A percentile compares a stretch with the other conserved stretches of the same genome.
phyloP scores from a whole-genome alignment of 2,113 vertebrate species.

The Sisor rabdophorus region DNA sequence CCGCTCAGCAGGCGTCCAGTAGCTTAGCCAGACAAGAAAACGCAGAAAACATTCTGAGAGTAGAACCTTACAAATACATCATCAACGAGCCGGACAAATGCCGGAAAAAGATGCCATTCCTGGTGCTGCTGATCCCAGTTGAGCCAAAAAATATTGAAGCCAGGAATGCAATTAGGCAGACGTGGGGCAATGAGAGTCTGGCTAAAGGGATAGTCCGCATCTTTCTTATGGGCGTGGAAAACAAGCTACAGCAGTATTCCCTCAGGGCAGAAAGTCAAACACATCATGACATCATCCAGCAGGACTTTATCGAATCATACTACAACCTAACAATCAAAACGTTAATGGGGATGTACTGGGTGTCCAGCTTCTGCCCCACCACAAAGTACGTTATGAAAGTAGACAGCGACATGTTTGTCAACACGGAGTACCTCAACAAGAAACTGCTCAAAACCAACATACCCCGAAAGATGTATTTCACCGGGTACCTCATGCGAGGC shows the following conservation, averaged over 20 bases:
- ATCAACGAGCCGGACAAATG: constrained; percentile 89
- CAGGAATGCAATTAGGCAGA: constrained; percentile 89
- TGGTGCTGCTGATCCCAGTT: constrained; percentile 87
- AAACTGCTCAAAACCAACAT: constrained; percentile 85
- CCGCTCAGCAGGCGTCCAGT: constrained; percentile 67
- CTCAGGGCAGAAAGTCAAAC: constrained; percentile 83
- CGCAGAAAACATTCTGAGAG: constrained; percentile 49
- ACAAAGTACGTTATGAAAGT: constrained; percentile 94
- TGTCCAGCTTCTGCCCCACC: constrained; percentile 80
- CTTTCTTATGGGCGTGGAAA: constrained; percentile 82
- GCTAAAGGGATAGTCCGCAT: constrained; percentile 75
- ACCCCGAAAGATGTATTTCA: constrained; percentile 83
- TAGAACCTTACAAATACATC: constrained; percentile 80
- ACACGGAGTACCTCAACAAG: constrained; percentile 90
- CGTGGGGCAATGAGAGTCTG: constrained; percentile 89
- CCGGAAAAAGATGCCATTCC: constrained; percentile 72
- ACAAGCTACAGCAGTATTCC: constrained; percentile 70
- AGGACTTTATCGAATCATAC: constrained; percentile 90
- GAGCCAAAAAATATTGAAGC: constrained; percentile 85
- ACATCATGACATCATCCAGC: constrained; percentile 88
- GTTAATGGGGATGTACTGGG: constrained; percentile 98
- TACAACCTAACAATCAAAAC: constrained; percentile 96
- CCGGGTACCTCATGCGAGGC: constrained; percentile 88
- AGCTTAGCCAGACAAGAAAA: constrained; percentile 73
- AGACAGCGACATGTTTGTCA: constrained; percentile 97